Evolutionary conservation across 2,888 invertebrate species (phyloP), one percentile per base, ranked within the genome.

Genomic region (Aricia artaxerxes): DNA sequence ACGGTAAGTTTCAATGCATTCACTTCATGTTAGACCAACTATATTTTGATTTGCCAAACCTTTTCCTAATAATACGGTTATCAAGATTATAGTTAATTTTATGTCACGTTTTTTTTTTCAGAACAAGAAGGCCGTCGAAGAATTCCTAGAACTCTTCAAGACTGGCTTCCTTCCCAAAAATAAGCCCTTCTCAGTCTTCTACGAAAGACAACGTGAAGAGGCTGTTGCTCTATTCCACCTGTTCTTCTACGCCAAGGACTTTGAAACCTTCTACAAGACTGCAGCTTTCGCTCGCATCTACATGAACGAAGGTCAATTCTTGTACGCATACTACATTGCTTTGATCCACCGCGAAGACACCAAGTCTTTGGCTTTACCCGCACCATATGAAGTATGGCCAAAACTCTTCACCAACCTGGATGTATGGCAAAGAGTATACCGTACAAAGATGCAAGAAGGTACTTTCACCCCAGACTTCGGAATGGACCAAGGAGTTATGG

Each of bases 351-450:
- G 96, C 77, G 84, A 90, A 1, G 96, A 96, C 83, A 93, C 95
- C 79, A 88, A 90, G 77, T 94, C 95, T 79, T 87, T 97, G 49
- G 95, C 95, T 38, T 84, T 96, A 60, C 97, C 97, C 2, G 95
- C 96, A 2, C 92, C 96, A n/a, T 96, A 97, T 84, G 97, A 97
- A 92, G 90, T 96, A 53, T 91, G 95, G 83, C 97, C 97, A 0
- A 94, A 96, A 86, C 94, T 95, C 83, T 97, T 95, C 92, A 95
- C 95, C 82, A 96, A 96, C 87, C 88, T 92, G 16, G 95, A 96
- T 73, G 92, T 95, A 16, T 90, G 96, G 83, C 84, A 87, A 73
- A 92, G 90, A 79, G 88, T 93, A 31, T 91, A 91, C 85, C 84
- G 89, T 77, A 88, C 89, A 75, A 95, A 95, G 84, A 91, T 92